Conservation (phyloP, 2,113 vertebrate genomes). For the Chroicocephalus ridibundus region DNA sequence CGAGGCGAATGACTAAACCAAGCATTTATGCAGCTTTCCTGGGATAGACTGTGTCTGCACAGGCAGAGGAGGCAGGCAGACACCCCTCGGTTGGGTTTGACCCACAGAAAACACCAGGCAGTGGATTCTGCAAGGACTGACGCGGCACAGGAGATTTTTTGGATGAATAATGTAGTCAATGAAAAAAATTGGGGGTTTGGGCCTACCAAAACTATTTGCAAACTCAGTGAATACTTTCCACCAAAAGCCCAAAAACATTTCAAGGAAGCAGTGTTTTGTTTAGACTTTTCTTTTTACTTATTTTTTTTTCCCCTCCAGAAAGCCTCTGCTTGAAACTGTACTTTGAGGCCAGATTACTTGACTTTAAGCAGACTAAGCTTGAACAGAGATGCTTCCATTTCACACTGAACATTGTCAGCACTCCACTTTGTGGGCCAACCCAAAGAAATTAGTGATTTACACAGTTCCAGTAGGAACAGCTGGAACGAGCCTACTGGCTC, state of each 20-base stretch:
- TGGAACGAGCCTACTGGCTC: not conserved
- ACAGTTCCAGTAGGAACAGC: not conserved
- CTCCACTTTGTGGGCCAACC: not conserved
- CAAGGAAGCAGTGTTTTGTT: not conserved
- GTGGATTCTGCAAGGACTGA: not conserved
- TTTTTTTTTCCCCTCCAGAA: not conserved
- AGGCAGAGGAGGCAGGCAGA: not conserved
- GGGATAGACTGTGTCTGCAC: not conserved
- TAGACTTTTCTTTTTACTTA: not conserved
- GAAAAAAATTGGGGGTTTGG: not conserved
- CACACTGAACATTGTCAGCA: not conserved
- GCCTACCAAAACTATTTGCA: conserved; percentile 36
- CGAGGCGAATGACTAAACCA: not conserved
- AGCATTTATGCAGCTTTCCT: not conserved
- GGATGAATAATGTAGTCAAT: not conserved
- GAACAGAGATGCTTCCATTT: not conserved
- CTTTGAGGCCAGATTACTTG: not conserved
- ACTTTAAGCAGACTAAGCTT: not conserved
- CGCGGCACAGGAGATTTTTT: not conserved
- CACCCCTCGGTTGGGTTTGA: not conserved
- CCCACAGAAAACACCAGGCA: not conserved
- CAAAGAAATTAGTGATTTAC: not conserved
- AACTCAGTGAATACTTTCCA: conserved; percentile 41
- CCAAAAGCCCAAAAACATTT: conserved; percentile 13
- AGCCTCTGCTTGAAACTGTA: not conserved